Percentiles rank a stretch among this genome's conserved stretches.
Evolutionary conservation across 2,113 vertebrate species (phyloP).

Genomic region (Barbus barbus): DNA sequence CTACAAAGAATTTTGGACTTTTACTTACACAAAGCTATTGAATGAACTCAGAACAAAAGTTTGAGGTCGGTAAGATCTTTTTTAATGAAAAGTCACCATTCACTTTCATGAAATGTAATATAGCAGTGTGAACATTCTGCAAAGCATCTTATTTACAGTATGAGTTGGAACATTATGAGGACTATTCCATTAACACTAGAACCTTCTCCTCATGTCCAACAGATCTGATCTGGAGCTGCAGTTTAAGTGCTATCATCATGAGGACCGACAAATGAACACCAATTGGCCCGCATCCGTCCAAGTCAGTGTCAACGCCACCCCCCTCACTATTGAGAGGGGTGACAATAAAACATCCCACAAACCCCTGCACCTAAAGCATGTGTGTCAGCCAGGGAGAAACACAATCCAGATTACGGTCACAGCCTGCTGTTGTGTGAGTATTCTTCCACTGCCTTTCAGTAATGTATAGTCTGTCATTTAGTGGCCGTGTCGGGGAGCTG

Average conservation of each 20-base stretch:
- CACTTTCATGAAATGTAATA: neutral
- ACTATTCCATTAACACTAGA: neutral
- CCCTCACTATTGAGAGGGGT: conserved; percentile 95
- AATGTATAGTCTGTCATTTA: conserved; percentile 37
- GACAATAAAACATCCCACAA: conserved; percentile 99
- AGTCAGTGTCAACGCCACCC: conserved; percentile 99
- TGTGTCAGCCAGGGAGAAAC: conserved; percentile 97
- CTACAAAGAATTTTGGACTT: neutral
- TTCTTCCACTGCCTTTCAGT: conserved; percentile 19
- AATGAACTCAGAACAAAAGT: neutral
- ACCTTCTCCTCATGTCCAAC: neutral
- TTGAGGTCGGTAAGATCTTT: neutral
- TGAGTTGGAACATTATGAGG: neutral
- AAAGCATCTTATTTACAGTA: neutral
- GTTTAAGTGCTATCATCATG: conserved; percentile 99
- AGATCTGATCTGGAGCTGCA: conserved; percentile 98
- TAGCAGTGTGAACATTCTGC: neutral
- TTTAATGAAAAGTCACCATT: neutral
- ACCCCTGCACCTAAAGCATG: conserved; percentile 96
- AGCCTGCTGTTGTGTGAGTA: conserved; percentile 97
- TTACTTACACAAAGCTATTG: neutral
- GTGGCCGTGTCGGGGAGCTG: neutral
- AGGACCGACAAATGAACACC: conserved; percentile 99
- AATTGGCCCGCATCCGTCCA: conserved; percentile 99
- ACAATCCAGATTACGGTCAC: conserved; percentile 99